phyloP scores from a whole-genome alignment of 2,113 vertebrate species.

The Cheilinus undulatus region DNA sequence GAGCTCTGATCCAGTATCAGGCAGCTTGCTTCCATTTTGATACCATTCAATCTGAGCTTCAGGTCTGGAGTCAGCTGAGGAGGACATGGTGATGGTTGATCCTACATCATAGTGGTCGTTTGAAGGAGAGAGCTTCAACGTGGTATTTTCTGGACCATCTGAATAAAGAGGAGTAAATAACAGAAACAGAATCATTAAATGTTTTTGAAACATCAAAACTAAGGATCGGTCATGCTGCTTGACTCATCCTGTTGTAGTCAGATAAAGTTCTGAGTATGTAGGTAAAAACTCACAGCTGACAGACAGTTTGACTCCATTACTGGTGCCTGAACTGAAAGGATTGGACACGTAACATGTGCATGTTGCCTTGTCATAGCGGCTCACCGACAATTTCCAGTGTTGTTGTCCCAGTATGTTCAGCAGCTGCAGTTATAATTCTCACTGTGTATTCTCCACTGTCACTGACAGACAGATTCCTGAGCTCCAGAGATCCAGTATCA shows the following conservation, averaged over 20 bases:
- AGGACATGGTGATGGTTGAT: conserved; percentile 44
- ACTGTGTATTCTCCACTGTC: conserved; percentile 58
- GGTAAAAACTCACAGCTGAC: conserved; percentile 67
- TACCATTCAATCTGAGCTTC: conserved; percentile 27
- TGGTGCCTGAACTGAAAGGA: conserved; percentile 26
- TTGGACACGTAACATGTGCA: conserved; percentile 53
- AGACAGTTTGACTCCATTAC: conserved; percentile 30
- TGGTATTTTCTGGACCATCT: conserved; percentile 63
- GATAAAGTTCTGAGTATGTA: not conserved
- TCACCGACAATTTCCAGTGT: conserved; percentile 16
- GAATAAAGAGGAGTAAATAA: too few relatives aligned
- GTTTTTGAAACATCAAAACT: too few relatives aligned
- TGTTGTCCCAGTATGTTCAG: not conserved
- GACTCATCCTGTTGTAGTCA: not conserved
- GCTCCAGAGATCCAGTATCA: conserved; percentile 61
- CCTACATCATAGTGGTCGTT: conserved; percentile 31
- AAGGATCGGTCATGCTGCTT: not conserved
- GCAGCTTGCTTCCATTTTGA: conserved; percentile 40
- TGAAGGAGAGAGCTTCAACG: conserved; percentile 16
- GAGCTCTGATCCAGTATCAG: conserved; percentile 42
- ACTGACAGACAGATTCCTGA: conserved; percentile 29
- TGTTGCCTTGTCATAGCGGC: conserved; percentile 53
- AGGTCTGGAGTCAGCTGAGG: conserved; percentile 58
- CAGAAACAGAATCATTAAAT: too few relatives aligned
- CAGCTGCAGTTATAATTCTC: accelerated